Conservation (phyloP, 2,113 vertebrate genomes). For the Caranx melampygus region DNA sequence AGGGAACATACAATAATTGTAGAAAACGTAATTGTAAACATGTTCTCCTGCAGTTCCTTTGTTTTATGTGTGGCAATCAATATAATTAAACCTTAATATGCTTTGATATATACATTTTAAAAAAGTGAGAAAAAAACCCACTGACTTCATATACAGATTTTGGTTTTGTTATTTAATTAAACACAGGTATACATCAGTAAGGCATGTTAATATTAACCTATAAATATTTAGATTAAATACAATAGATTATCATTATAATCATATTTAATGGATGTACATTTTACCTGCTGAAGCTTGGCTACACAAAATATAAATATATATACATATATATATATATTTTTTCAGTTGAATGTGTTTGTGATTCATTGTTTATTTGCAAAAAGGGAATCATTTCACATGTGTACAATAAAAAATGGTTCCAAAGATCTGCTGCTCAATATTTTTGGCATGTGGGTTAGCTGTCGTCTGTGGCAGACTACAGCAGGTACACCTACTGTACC, state of each 20-base stretch:
- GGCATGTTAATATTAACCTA: neutral
- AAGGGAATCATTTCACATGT: neutral
- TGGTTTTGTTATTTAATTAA: neutral
- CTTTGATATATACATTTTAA: neutral
- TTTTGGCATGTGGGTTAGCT: neutral
- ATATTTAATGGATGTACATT: neutral
- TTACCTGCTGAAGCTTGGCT: neutral
- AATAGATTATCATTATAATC: neutral
- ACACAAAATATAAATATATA: neutral
- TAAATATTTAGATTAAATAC: neutral
- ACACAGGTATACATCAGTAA: neutral
- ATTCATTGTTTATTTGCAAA: neutral
- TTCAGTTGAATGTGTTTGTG: neutral
- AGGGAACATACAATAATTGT: conserved; percentile 24
- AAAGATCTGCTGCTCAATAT: conserved; percentile 2
- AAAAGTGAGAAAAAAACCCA: no score
- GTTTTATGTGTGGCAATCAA: neutral
- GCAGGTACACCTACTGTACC: conserved; percentile 42
- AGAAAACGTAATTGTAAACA: neutral
- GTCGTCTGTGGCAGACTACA: conserved; percentile 14
- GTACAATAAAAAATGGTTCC: neutral
- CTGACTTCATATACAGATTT: neutral
- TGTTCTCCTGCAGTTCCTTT: neutral
- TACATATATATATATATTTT: neutral
- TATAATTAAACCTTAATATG: neutral